Evolutionary conservation across 2,797 vertebrate genomes (phyloP).

Genomic region (Nothura maculosa): DNA sequence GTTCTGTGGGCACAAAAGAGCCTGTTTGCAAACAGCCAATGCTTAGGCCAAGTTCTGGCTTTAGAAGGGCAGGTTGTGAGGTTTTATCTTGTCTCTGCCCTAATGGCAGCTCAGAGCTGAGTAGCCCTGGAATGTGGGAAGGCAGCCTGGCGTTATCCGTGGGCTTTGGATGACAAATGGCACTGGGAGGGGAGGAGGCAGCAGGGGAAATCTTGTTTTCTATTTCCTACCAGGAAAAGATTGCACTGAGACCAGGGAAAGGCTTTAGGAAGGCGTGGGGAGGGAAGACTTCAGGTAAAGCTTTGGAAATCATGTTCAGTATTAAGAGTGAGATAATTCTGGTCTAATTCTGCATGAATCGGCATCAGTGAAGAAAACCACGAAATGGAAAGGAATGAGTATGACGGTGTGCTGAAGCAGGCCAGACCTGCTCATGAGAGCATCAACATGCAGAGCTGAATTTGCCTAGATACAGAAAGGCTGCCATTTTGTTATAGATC

Average conservation of each 20-base stretch:
- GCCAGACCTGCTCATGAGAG: not conserved
- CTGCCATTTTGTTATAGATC: not conserved
- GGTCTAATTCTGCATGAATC: not conserved
- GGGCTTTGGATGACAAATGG: not conserved
- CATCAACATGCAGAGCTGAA: not conserved
- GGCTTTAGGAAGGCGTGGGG: too few species aligned
- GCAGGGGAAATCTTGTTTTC: not conserved
- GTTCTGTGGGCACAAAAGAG: not conserved
- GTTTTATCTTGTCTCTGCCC: not conserved
- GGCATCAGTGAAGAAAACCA: not conserved
- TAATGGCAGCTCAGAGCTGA: not conserved
- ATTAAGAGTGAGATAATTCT: not conserved
- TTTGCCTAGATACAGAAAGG: not conserved
- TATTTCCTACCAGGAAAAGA: not conserved
- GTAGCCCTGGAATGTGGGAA: not conserved
- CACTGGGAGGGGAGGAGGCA: not conserved
- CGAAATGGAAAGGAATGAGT: not conserved
- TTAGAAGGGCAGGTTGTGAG: not conserved
- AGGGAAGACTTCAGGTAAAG: not conserved
- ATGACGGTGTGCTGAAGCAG: not conserved
- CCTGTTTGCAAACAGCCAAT: not conserved
- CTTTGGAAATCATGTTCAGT: not conserved
- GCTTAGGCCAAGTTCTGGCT: not conserved
- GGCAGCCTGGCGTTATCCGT: not conserved
- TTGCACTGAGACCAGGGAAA: not conserved